Conservation (phyloP, 1,140 invertebrate species). For the Chironomus striatipennis region DNA sequence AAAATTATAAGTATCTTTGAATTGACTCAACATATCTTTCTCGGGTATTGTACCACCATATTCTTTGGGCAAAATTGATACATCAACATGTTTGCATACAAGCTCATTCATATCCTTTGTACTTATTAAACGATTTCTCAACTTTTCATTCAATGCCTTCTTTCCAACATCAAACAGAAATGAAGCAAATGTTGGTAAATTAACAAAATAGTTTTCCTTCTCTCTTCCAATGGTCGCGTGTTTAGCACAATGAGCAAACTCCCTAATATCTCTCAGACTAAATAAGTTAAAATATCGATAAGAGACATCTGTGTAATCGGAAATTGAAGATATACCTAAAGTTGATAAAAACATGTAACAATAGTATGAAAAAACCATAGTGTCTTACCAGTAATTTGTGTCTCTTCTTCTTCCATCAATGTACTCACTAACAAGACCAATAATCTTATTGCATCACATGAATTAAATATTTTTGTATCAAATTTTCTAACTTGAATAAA, state of each 20-base stretch:
- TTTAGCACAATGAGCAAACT: background rate
- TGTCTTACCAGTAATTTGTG: background rate
- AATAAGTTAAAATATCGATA: background rate
- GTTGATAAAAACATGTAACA: too few species aligned
- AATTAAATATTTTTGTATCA: background rate
- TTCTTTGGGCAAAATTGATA: background rate
- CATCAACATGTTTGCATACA: background rate
- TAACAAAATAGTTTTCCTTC: conserved; percentile 6
- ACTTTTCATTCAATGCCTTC: background rate
- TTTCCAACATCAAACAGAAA: background rate
- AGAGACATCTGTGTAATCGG: background rate
- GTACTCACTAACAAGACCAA: background rate
- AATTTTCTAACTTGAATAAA: background rate
- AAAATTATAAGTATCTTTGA: background rate
- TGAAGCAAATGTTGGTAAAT: background rate
- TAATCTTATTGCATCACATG: background rate
- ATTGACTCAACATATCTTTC: background rate
- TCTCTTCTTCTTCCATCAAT: conserved; percentile 8
- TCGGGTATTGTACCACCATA: background rate
- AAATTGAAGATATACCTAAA: background rate
- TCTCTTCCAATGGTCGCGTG: background rate
- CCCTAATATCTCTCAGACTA: background rate
- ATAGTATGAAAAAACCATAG: too few species aligned
- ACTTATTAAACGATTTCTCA: background rate
- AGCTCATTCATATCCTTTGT: conserved; percentile 8